Evolutionary conservation across 2,888 invertebrate genomes (phyloP), one percentile per base, ranked within the genome.

Genomic region (Thyatira batis): DNA sequence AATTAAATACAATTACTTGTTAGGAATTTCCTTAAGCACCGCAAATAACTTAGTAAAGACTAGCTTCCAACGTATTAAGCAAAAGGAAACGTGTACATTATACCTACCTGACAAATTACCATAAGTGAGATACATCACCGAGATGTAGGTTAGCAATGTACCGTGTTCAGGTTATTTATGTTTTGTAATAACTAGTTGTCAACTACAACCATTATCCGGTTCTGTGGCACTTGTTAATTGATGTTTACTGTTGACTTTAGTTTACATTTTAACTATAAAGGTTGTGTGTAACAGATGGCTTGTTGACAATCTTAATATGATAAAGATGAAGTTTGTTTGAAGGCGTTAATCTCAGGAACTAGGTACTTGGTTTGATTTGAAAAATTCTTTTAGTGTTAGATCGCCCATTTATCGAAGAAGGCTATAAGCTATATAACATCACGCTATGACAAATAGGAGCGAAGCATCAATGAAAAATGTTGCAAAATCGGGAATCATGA

Each of bases 121-220:
- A 33, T 39, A 39, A 13, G 39, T 5, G 17, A 13, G 39, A 17
- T 5, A 27, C 17, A 25, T 46, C 48, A 52, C 50, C 28, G 21
- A 60, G 45, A 69, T 56, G 50, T 70, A 57, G 71, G 65, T 67
- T 57, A 68, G 49, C 53, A 51, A 53, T 48, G 57, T 48, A 48
- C 25, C 28, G 4, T 6, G 48, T 9, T n/a, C 25, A 25, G 28
- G 48, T 27, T 46, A 10, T 66, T 67, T 50, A 69, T 55, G 55
- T 57, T 62, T 60, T 60, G 65, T 56, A 61, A 68, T 53, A 54
- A 48, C 53, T 49, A 55, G 60, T 58, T 67, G 65, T 69, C 61
- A 55, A 55, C 46, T 27, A 20, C 48, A n/a, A 13, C 27, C 49
- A 60, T 65, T 67, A 69, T 69, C 61, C 61, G 61, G 62, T 59